Percentiles rank a stretch among this genome's conserved stretches.
Evolutionary conservation across 2,888 invertebrate species (phyloP).

Genomic region (Megastigmus dorsalis): DNA sequence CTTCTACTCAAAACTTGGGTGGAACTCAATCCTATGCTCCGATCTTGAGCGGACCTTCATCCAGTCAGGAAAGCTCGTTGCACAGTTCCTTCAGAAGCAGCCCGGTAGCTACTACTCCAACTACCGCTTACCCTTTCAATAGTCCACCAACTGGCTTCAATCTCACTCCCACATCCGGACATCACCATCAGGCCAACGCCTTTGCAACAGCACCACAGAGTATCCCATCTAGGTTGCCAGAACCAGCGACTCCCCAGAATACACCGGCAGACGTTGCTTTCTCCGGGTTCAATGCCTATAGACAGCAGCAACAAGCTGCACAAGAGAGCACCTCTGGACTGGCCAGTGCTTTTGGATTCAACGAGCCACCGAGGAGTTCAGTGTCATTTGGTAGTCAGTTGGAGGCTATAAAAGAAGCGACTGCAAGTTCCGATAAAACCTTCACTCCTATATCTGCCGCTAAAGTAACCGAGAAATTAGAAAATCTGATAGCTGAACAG

Average conservation of each 20-base stretch:
- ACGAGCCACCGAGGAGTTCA: neutral
- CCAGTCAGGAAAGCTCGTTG: constrained; percentile 57
- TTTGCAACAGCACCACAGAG: constrained; percentile 58
- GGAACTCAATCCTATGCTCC: constrained; percentile 40
- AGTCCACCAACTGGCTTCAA: neutral
- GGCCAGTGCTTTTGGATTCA: neutral
- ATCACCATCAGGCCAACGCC: neutral
- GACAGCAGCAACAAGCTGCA: constrained; percentile 33
- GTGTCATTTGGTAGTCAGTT: neutral
- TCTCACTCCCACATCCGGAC: too few species aligned
- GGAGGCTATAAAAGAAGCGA: constrained; percentile 20
- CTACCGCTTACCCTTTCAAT: neutral
- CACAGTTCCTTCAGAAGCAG: constrained; percentile 62
- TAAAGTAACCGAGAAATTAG: constrained; percentile 66
- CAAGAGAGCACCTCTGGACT: neutral
- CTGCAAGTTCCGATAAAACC: constrained; percentile 14
- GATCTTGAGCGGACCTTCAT: constrained; percentile 51
- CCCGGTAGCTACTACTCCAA: constrained; percentile 54
- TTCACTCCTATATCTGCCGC: constrained; percentile 49
- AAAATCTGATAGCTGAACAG: constrained; percentile 66
- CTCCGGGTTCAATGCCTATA: constrained; percentile 59
- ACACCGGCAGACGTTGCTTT: constrained; percentile 68
- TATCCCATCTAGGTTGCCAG: constrained; percentile 63
- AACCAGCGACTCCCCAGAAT: constrained; percentile 70
- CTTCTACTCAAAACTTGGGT: constrained; percentile 39